Conservation (phyloP, 2,797 vertebrate species). For the Cottoperca gobio region DNA sequence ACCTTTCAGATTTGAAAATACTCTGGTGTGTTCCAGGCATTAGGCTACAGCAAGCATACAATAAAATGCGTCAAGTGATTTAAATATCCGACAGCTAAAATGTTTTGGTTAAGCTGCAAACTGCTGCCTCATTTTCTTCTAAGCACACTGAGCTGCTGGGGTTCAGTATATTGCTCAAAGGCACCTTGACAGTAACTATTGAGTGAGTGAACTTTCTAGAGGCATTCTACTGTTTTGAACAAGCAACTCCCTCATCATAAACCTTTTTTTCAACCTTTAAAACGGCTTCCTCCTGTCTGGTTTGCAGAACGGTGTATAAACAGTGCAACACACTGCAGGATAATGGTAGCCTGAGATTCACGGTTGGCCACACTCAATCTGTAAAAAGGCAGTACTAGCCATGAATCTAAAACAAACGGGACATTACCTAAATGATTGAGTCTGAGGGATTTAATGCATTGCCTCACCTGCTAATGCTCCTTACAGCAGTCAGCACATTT, state of each 20-base stretch:
- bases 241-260: neutral
- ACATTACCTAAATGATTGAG: constrained; percentile 92
- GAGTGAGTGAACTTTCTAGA: neutral
- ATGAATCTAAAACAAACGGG: constrained; percentile 91
- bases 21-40: no score
- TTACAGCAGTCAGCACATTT: constrained; percentile 88
- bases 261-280: neutral
- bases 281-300: constrained; percentile 1
- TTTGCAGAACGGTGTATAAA: constrained; percentile 40
- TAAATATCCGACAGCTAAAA: neutral
- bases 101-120: neutral
- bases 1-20: no score
- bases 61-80: no score
- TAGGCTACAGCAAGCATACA: neutral
- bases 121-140: neutral
- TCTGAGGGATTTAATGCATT: constrained; percentile 89
- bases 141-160: neutral
- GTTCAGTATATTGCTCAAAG: neutral
- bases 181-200: neutral
- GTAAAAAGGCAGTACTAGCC: constrained; percentile 81
- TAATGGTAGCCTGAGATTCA: constrained; percentile 89
- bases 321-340: constrained; percentile 79
- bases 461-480: constrained; percentile 86
- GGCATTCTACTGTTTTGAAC: neutral
- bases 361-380: constrained; percentile 81